Evolutionary conservation across 2,888 invertebrate genomes (phyloP), one percentile per base, ranked within the genome.

Genomic region (Pollenia amentaria): DNA sequence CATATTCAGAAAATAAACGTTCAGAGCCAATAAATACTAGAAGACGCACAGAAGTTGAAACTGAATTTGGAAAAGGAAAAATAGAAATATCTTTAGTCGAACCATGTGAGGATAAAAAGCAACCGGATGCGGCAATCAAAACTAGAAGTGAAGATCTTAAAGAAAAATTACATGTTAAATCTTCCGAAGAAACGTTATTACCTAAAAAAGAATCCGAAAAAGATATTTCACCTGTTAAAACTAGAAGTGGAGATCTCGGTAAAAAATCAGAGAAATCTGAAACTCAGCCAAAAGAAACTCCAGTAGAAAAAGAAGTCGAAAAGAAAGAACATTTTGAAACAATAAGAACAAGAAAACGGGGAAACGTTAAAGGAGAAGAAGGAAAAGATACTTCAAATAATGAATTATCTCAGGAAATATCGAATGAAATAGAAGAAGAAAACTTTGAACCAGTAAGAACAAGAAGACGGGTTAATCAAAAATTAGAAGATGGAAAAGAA

Each of bases 1-100:
- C 3, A 21, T 29, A 21, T 12, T 42, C 14, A n/a, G 10, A n/a
- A 44, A 44, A 60, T 16, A 46, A 12, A 38, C 55, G 60, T 38
- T 53, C 42, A 1, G 46, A 60, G 72, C 18, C 55, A 51, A 65
- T 44, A 11, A 46, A n/a, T 76, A 42, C 48, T 55, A 65, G 55
- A 81, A 81, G 57, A 48, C 48, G 14, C 8, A 53, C 18, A 55
- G 64, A 60, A 14, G n/a, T n/a, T 7, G 29, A 18, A 44, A 38
- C 2, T 12, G 18, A 80, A 38, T 53, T 12, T 44, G 46, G 40
- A 75, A 67, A 12, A 51, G 38, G 69, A 14, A 76, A 64, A 51
- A 29, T 12, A 40, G 29, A 77, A 60, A n/a, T 0, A 55, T 14
- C n/a, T 10, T 16, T 12, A 12, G 8, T 12, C 11, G 38, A 14